Conservation (phyloP, 2,797 vertebrate genomes). For the Dermochelys coriacea region DNA sequence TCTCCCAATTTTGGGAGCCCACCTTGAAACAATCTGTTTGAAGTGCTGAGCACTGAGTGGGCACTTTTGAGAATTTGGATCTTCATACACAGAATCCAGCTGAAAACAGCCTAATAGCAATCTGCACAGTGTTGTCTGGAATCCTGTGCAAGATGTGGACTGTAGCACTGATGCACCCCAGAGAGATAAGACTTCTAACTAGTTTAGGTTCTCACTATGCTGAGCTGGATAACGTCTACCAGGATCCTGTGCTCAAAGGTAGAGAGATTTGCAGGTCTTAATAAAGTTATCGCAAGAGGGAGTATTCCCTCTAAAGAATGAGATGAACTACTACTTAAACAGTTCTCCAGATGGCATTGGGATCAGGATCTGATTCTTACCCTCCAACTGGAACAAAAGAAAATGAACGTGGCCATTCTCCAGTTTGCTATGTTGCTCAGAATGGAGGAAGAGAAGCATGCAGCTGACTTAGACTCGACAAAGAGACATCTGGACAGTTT, state of each 20-base stretch:
- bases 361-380: neutral
- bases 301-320: neutral
- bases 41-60: rapidly evolving
- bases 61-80: neutral
- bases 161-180: neutral
- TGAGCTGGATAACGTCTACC: neutral
- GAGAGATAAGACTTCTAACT: neutral
- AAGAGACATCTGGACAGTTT: neutral
- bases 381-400: neutral
- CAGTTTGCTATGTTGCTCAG: neutral
- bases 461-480: neutral
- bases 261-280: neutral
- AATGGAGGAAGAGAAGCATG: neutral
- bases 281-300: neutral
- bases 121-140: neutral
- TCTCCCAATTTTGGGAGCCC: neutral
- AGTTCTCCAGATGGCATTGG: neutral
- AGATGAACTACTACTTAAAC: neutral
- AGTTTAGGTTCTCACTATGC: neutral
- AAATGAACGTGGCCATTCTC: neutral
- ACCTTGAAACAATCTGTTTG: neutral
- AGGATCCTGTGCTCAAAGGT: neutral
- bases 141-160: neutral
- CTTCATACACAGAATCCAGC: neutral
- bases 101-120: neutral